Base-by-base conservation (phyloP, 2,888 invertebrate species). In the Cryptocephalus moraei region DNA sequence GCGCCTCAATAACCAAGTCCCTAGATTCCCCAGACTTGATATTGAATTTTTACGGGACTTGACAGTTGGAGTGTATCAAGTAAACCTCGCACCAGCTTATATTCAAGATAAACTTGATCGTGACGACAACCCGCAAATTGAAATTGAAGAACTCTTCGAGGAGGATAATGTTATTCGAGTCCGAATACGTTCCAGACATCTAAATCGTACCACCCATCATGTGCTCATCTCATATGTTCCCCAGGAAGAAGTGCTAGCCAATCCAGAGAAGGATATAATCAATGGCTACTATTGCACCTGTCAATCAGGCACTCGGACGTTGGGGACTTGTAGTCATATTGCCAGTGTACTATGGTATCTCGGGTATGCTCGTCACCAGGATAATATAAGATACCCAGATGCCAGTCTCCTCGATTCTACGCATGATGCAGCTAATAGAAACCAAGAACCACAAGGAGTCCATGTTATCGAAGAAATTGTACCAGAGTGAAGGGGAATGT, bases 231-330 rank as follows among this genome's bases (percentile, higher is more conserved):
- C 36, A 11, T 36, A 36, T 12, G 36, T 12, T 36, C n/a, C 36
- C 12, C 11, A 36, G 3, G 36, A 36, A 36, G 12, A 36, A 4
- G 4, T 36, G 12, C 11, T 36, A 36, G 36, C n/a, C 36, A 12
- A 36, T 11, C 11, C 2, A 11, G 12, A 36, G 4, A 6, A 12
- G 4, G 12, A 36, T 36, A n/a, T 12, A 4, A 36, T 36, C 12
- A 36, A 36, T 12, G 43, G 12, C 43, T 33, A 43, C n/a, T 36
- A 43, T 36, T 43, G 43, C 36, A 43, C 22, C 34, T 43, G 43
- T 11, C 9, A 14, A 43, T 10, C n/a, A n/a, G 43, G 43, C 32
- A 13, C 43, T 11, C 33, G 9, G 11, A 43, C 43, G 9, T 13
- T 32, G 2, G 43, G 43, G 8, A 10, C 34, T 11, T 36, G 36